Conservation (phyloP, 2,797 vertebrate genomes). For the Sebastes ruberrimus region DNA sequence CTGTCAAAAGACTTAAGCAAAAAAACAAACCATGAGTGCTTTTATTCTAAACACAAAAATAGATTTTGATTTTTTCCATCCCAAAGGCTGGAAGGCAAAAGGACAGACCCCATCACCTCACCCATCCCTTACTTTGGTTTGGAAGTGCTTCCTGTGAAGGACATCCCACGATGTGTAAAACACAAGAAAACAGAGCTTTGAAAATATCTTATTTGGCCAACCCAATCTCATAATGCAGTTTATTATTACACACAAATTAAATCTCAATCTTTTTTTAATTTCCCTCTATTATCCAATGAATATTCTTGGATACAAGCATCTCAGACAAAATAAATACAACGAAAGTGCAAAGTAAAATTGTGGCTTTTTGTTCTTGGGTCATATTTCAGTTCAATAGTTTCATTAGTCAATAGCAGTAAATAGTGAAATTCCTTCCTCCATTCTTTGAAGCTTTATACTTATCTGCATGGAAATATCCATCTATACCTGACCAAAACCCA, state of each 20-base stretch:
- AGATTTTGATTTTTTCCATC: conserved; percentile 21
- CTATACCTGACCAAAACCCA: no score
- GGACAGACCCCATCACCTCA: conserved; percentile 31
- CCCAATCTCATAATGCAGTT: neutral
- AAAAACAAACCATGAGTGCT: conserved; percentile 53
- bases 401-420: neutral
- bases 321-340: conserved; percentile 10
- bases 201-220: conserved; percentile 37
- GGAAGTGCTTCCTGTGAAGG: conserved; percentile 30
- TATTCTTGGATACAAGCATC: conserved; percentile 1
- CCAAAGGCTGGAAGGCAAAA: conserved; percentile 40
- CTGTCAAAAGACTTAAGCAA: conserved; percentile 52
- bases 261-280: conserved; percentile 4
- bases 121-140: conserved; percentile 36
- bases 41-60: conserved; percentile 51
- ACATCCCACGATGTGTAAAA: conserved; percentile 29
- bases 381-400: conserved; percentile 20
- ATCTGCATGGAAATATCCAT: neutral
- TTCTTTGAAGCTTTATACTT: neutral
- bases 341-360: conserved; percentile 7
- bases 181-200: conserved; percentile 36
- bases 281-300: conserved; percentile 18
- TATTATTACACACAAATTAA: conserved; percentile 3
- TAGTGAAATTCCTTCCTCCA: neutral
- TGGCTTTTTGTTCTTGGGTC: conserved; percentile 1